A percentile compares a stretch with the other conserved stretches of the same genome.
phyloP scores from a whole-genome alignment of 2,113 vertebrate species.

The Mola mola region DNA sequence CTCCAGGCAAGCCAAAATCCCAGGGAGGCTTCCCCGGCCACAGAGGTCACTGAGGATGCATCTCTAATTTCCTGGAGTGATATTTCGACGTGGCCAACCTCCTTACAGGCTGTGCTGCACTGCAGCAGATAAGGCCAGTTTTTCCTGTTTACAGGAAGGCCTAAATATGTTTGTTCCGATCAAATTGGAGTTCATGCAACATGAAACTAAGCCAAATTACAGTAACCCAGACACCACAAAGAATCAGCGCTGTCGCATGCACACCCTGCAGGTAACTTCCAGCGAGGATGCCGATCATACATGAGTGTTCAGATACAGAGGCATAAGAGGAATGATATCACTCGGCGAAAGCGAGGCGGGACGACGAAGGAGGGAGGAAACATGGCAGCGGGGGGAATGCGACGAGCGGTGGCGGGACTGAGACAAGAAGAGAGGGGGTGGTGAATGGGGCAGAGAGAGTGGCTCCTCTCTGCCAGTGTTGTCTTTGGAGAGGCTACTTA shows the following conservation, averaged over 20 bases:
- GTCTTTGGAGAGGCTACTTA: slow-evolving; percentile 13
- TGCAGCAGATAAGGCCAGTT: slow-evolving; percentile 36
- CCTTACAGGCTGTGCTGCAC: slow-evolving; percentile 33
- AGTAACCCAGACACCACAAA: slow-evolving; percentile 36
- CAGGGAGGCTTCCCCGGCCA: too few species aligned
- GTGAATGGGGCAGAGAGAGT: slow-evolving; percentile 20
- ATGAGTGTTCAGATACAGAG: slow-evolving; percentile 33
- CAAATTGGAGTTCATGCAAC: too few species aligned
- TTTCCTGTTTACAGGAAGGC: too few species aligned
- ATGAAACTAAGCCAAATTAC: too few species aligned
- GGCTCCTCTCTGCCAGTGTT: not conserved
- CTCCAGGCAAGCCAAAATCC: slow-evolving; percentile 39
- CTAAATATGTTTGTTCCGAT: too few species aligned
- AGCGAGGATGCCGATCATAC: slow-evolving; percentile 45
- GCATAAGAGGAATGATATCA: slow-evolving; percentile 41
- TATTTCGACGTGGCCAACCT: slow-evolving; percentile 49
- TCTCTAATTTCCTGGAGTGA: slow-evolving; percentile 56
- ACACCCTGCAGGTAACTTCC: slow-evolving; percentile 51
- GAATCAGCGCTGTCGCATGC: slow-evolving; percentile 45
- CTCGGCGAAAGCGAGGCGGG: slow-evolving; percentile 40
- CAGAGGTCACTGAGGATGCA: slow-evolving; percentile 71
- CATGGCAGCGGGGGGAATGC: slow-evolving; percentile 37
- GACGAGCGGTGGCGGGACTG: too few species aligned
- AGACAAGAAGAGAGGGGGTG: slow-evolving; percentile 7
- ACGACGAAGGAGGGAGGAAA: slow-evolving; percentile 38